These are phyloP conservation scores for Clusia tigrina DNA, from an alignment of 2,888 invertebrate genomes.

Conservation along the genomic window DNA sequence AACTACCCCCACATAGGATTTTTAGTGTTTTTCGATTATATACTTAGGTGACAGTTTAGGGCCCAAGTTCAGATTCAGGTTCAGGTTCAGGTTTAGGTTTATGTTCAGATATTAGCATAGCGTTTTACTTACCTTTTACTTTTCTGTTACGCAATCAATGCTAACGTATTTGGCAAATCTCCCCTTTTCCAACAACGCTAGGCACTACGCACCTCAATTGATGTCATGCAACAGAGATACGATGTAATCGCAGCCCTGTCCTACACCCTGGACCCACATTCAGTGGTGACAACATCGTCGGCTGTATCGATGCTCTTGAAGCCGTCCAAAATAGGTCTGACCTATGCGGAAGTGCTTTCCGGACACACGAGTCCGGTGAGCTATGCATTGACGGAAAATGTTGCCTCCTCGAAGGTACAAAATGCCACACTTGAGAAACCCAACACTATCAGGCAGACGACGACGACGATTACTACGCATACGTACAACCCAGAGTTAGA, in stretches of 20 bases:
- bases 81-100: constrained; percentile 32
- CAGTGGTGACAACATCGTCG: constrained; percentile 66
- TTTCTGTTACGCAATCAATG: constrained; percentile 45
- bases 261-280: constrained; percentile 79
- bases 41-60: too few species aligned
- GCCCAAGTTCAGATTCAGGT: too few species aligned
- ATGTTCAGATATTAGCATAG: constrained; percentile 21
- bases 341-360: constrained; percentile 78
- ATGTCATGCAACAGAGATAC: constrained; percentile 75
- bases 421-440: constrained; percentile 36
- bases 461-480: constrained; percentile 32
- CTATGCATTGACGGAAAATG: constrained; percentile 42
- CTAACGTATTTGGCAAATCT: constrained; percentile 65
- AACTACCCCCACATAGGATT: neutral
- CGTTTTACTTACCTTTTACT: neutral
- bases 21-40: neutral
- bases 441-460: constrained; percentile 30
- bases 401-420: constrained; percentile 35
- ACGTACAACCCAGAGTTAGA: constrained; percentile 8
- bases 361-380: constrained; percentile 66
- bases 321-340: constrained; percentile 62
- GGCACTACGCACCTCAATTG: constrained; percentile 69
- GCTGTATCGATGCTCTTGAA: constrained; percentile 66
- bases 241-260: constrained; percentile 76
- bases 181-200: constrained; percentile 54